Conservation (phyloP, 2,888 invertebrate species). For the Drosophila mayaguana region DNA sequence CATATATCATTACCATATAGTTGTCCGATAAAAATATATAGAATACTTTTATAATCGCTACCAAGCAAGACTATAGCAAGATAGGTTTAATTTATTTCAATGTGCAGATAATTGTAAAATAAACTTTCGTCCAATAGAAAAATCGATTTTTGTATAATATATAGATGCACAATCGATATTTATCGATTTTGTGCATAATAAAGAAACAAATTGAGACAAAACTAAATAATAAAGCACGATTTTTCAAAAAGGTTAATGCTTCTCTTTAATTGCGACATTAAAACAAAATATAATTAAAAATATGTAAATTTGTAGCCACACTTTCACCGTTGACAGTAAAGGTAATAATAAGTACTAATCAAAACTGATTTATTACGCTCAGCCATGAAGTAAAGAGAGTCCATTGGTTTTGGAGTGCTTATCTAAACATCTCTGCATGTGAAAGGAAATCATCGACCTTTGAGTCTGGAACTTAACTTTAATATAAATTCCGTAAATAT, state of each 20-base stretch:
- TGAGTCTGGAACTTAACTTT: background rate
- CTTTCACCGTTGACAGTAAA: slow-evolving; percentile 4
- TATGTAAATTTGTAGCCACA: background rate
- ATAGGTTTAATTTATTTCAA: background rate
- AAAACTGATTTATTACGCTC: background rate
- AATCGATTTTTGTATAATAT: no score
- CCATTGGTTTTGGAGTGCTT: background rate
- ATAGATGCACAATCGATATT: background rate
- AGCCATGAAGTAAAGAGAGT: background rate
- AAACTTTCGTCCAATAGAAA: no score
- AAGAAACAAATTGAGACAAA: no score
- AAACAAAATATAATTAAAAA: background rate
- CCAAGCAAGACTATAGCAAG: background rate
- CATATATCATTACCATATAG: background rate
- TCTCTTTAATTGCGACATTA: background rate
- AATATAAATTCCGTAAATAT: no score
- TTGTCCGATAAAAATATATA: background rate
- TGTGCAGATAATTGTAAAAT: no score
- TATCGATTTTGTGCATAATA: background rate
- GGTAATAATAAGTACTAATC: slow-evolving; percentile 5
- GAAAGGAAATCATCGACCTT: background rate
- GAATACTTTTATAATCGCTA: background rate
- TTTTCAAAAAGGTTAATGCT: background rate
- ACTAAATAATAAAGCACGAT: background rate
- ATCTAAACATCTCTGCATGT: background rate